These are phyloP conservation scores for Pseudopleuronectes americanus DNA, from an alignment of 2,797 vertebrate genomes.

Conservation along the genomic window DNA sequence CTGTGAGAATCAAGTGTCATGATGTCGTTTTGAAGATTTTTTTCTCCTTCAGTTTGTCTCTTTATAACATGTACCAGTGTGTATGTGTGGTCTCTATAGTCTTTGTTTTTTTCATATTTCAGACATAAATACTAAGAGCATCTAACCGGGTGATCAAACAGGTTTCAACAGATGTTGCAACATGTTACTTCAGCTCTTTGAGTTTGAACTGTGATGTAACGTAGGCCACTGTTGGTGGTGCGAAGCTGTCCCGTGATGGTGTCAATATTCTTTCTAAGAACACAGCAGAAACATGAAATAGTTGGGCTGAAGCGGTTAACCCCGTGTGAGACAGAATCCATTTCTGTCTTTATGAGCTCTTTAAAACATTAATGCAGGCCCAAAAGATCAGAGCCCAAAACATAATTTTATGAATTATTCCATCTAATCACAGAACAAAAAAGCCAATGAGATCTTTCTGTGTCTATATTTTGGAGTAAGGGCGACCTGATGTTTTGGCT, in stretches of 20 bases:
- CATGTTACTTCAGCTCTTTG: conserved; percentile 21
- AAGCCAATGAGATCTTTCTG: background rate
- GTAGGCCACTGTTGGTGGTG: conserved; percentile 4
- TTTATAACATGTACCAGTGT: conserved; percentile 2
- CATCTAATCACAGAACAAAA: too few relatives aligned
- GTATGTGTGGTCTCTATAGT: conserved; percentile 10
- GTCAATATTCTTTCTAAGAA: too few relatives aligned
- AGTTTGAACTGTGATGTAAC: conserved; percentile 58
- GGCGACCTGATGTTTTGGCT: background rate
- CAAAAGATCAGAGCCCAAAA: background rate
- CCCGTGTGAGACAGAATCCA: conserved; percentile 9
- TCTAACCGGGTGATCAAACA: conserved; percentile 9
- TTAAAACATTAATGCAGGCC: background rate
- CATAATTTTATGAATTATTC: background rate
- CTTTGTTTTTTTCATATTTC: background rate
- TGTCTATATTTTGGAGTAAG: conserved; percentile 1
- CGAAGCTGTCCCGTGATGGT: background rate
- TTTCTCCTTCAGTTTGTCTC: conserved; percentile 17
- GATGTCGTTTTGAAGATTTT: conserved; percentile 27
- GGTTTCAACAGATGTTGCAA: conserved; percentile 7
- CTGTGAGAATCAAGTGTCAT: conserved; percentile 53
- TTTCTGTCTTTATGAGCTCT: conserved; percentile 5
- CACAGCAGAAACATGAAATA: too few relatives aligned
- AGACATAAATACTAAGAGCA: conserved; percentile 5
- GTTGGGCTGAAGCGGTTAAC: background rate